Evolutionary conservation across 2,113 vertebrate genomes (phyloP), one percentile per base, ranked within the genome.

Genomic region (Eulemur macaco): DNA sequence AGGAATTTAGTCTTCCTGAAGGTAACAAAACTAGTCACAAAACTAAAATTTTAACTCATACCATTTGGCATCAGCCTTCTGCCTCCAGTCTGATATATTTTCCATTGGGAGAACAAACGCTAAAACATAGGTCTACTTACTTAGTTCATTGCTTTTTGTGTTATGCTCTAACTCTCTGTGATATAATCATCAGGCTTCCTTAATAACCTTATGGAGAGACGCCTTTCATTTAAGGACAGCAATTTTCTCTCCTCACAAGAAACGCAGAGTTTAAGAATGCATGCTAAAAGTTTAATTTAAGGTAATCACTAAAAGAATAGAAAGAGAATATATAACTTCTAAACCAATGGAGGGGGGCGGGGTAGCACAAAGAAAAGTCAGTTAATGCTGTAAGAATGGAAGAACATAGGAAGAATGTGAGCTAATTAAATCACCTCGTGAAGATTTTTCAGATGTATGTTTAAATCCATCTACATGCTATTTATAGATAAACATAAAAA

Each of bases 231-330:
- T 82, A 1, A 93, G 31, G 25, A 9, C 17, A 42, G 31, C 47
- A 18, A 66, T 11, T n/a, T 17, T 87, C 31, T 95, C 31, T 87
- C 27, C 21, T 95, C 45, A 50, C 25, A 64, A 88, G 34, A 77
- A 91, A 91, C 58, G 34, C 50, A 69, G 81, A 76, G 58, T 87
- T 23, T 10, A 94, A 31, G 45, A 39, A 88, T 84, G 45, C 45
- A 45, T 56, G 11, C 50, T 86, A 86, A 95, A 93, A 82, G 20
- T 74, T 47, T 54, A 83, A 91, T 77, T 54, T 77, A 91, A 87
- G 60, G 31, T 73, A 64, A 39, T 86, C 37, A 54, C 60, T 80
- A 37, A 56, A 80, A 31, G 15, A 76, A 50, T 25, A 50, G 37
- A 96, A 86, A 81, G 20, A 88, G 23, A 96, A 86, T 13, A 13